Evolutionary conservation across 2,797 vertebrate genomes (phyloP), one percentile per base, ranked within the genome.

Genomic region (Chaetodon trifasciatus): DNA sequence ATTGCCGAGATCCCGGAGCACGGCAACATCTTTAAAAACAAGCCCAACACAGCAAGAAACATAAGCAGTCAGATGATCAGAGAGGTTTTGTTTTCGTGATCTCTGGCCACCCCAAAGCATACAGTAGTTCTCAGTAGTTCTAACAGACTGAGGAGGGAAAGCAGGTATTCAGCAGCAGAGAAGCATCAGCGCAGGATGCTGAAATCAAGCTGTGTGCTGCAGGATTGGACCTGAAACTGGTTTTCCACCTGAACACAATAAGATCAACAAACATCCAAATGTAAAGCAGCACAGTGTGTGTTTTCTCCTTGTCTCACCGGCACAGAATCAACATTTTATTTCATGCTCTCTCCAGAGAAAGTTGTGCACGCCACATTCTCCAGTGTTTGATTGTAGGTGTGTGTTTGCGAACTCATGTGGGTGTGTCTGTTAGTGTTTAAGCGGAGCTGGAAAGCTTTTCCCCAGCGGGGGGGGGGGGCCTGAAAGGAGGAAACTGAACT

Each of bases 401-500:
- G 39, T 37, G 68, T 56, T 65, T 16, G 16, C 68, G 63, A 42
- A 62, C n/a, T 70, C 4, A 12, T 24, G 61, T 65, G 58, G 64
- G 60, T 75, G 81, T 35, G 78, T 76, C 61, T 75, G 74, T 52
- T 21, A 39, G 37, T 37, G 58, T 40, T 16, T 50, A 2, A n/a
- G 1, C 8, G 40, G 17, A 40, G 79, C 32, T 82, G 37, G 40
- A 69, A 32, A n/a, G 11, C 55, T 57, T 82, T 63, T 69, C 62
- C 58, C 28, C 17, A 24, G 39, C 40, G 77, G 70, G 28, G 28
- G 28, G 28, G 40, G 12, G 44, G 73, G 39, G 24, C n/a, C 50
- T 74, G 57, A 75, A 44, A 42, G 37, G 66, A 77, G 64, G 49
- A 76, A 76, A 78, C 50, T 46, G 67, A 80, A 65, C 53, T 63